Percentiles rank a stretch among this genome's conserved stretches.
phyloP scores from a whole-genome alignment of 2,888 invertebrate species.

The Formica aserva region DNA sequence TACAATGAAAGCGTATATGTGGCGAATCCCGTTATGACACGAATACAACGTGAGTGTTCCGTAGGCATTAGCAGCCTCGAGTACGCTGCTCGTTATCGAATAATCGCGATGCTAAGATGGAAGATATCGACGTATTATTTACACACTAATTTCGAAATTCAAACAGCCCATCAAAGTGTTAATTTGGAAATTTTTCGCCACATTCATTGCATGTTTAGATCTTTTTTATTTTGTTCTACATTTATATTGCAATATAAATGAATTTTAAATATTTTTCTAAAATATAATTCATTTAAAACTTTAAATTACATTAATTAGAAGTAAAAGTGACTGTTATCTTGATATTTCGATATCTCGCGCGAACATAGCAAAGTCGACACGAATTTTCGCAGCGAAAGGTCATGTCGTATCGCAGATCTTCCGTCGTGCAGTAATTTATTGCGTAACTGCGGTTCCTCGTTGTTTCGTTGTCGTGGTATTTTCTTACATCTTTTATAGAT shows the following conservation, averaged over 20 bases:
- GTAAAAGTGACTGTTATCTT: neutral
- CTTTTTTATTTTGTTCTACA: neutral
- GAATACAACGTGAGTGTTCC: constrained; percentile 26
- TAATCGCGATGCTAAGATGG: neutral
- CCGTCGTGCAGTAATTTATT: constrained; percentile 63
- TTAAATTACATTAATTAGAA: neutral
- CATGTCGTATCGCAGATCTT: constrained; percentile 46
- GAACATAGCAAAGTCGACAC: neutral
- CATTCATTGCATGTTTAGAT: neutral
- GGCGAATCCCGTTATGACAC: constrained; percentile 37
- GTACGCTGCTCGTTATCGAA: constrained; percentile 13
- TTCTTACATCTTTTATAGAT: constrained; percentile 66
- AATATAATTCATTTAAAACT: neutral
- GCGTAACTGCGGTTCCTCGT: constrained; percentile 61
- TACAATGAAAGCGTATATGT: constrained; percentile 38
- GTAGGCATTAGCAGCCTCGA: constrained; percentile 11
- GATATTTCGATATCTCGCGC: neutral
- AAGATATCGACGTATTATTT: constrained; percentile 24
- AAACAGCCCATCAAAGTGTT: neutral
- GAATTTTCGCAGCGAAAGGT: constrained; percentile 63
- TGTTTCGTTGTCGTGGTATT: constrained; percentile 43
- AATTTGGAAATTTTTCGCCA: neutral
- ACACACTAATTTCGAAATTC: neutral
- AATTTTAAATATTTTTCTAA: neutral
- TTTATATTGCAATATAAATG: neutral